Base-by-base conservation (phyloP, 2,888 invertebrate species). In the Eledone cirrhosa region DNA sequence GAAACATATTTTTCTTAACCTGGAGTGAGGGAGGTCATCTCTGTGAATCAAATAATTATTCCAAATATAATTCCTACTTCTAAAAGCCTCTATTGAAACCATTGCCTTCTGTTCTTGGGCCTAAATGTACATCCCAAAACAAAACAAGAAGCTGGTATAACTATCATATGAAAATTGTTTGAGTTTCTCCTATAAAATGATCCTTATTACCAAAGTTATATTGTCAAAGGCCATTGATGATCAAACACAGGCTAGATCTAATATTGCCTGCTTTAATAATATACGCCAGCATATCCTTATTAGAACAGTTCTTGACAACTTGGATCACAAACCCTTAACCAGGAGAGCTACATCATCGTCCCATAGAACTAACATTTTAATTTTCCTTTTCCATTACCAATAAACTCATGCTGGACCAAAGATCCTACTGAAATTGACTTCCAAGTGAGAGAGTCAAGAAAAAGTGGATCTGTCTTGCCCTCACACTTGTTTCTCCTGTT, bases 401-500 rank as follows among this genome's bases (percentile, higher is more conserved):
- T 16, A 53, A 53, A 53, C 53, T 22, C 53, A 63, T 76, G 63
- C 22, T 79, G 48, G 77, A 33, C 47, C 63, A 29, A 77, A 48
- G 59, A 74, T 74, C 48, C 31, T 79, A 65, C 79, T 63, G 47
- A 48, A 80, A 80, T 79, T 76, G 59, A 74, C 75, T 79, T 78
- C 3, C 74, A 79, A 8, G 29, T 48, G 48, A 41, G 69, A 80
- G 78, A 27, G 78, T 27, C 69, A 77, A 33, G 78, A 31, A 78
- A 19, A 48, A 78, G 63, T 72, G 27, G 48, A 74, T 80, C 48
- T 78, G 78, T 59, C 75, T 5, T 74, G 48, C 75, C 31, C 79
- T 79, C 59, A 80, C 80, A 63, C 79, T 80, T 79, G 78, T 80
- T 27, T 75, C 80, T 48, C 80, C 80, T 80, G 78, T 80, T 53